Percentiles rank a stretch among this genome's conserved stretches.
These are phyloP conservation scores for Nasonia oneida DNA, from an alignment of 2,888 invertebrate species.

Conservation along the genomic window DNA sequence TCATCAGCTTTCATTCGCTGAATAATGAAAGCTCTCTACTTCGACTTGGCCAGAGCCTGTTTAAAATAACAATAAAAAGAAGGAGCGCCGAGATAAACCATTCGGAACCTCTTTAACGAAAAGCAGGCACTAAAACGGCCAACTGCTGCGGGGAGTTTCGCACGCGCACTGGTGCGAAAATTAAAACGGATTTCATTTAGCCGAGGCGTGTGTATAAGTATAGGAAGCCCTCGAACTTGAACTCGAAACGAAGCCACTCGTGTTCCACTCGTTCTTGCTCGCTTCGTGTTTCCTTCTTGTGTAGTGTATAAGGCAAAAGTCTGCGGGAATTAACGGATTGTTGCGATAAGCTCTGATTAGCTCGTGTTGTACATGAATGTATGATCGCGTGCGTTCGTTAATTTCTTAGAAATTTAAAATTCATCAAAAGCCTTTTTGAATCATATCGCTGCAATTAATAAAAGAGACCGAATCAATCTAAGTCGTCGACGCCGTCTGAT, in stretches of 20 bases:
- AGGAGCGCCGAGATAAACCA: conserved; percentile 47
- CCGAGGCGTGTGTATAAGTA: conserved; percentile 25
- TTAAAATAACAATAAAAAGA: background rate
- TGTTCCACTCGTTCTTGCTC: background rate
- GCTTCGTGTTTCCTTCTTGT: background rate
- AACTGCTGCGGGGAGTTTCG: conserved; percentile 30
- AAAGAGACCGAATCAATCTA: background rate
- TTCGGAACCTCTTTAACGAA: conserved; percentile 43
- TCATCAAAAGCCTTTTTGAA: background rate
- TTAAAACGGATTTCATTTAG: conserved; percentile 62
- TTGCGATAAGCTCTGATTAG: background rate
- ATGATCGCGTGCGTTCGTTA: background rate
- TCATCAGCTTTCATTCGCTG: too few species aligned
- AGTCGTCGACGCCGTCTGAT: background rate
- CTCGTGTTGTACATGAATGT: background rate
- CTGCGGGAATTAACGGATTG: background rate
- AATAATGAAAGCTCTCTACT: too few species aligned
- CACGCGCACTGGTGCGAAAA: conserved; percentile 55
- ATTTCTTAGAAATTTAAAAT: background rate
- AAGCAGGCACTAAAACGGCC: conserved; percentile 35
- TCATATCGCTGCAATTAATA: too few species aligned
- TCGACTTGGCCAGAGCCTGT: too few species aligned
- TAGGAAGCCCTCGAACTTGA: conserved; percentile 60
- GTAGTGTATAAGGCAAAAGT: background rate
- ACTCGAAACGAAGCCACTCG: conserved; percentile 49